phyloP scores from a whole-genome alignment of 2,888 invertebrate species.

The Mayetiola destructor region DNA sequence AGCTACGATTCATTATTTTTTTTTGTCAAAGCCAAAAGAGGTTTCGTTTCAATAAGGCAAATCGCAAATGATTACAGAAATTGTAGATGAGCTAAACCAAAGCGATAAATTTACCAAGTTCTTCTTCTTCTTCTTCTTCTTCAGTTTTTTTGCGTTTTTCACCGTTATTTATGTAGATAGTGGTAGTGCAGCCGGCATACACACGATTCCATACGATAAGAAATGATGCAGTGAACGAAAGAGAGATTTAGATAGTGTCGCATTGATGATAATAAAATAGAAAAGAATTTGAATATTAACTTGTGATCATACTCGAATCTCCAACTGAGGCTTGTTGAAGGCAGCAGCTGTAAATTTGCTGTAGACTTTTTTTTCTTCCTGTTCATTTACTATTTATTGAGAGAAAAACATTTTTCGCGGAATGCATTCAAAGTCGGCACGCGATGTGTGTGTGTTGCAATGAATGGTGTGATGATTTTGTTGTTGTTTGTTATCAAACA shows the following conservation, averaged over 20 bases:
- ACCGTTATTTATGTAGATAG: not conserved
- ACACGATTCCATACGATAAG: not conserved
- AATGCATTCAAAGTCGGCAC: not conserved
- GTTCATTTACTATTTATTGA: not conserved
- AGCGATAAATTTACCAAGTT: too few species aligned
- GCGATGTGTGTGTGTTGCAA: not conserved
- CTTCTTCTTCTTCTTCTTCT: too few species aligned
- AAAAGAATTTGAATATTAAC: constrained; percentile 8
- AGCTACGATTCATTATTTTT: too few species aligned
- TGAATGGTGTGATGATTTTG: not conserved
- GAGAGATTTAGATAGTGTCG: constrained; percentile 7
- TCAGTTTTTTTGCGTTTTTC: too few species aligned
- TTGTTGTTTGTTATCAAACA: not conserved
- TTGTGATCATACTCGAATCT: not conserved
- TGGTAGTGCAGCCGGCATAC: not conserved
- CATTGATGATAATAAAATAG: constrained; percentile 6
- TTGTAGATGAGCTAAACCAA: too few species aligned
- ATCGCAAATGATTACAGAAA: too few species aligned
- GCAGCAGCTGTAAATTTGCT: constrained; percentile 1
- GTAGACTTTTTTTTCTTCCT: not conserved
- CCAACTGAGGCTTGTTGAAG: too few species aligned
- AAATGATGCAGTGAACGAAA: not conserved
- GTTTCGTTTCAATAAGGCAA: too few species aligned
- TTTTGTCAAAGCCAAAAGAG: too few species aligned
- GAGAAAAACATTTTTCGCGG: not conserved